Conservation (phyloP, 2,113 vertebrate species). For the Oreocharis arfaki region DNA sequence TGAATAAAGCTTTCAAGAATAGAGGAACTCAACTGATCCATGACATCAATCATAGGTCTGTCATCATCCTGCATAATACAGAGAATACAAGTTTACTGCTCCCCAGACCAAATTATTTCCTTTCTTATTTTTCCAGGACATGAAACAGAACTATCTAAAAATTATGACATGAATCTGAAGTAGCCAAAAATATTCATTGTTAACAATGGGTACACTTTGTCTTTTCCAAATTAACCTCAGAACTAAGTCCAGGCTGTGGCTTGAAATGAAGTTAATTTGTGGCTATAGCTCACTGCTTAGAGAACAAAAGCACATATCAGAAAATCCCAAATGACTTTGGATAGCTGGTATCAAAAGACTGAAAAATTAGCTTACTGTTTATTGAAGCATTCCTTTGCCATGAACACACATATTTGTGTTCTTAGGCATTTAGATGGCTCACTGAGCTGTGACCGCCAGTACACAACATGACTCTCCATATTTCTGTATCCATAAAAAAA, state of each 20-base stretch:
- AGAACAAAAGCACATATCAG: neutral
- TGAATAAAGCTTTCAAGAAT: slow-evolving; percentile 97
- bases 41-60: slow-evolving; percentile 96
- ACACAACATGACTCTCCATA: neutral
- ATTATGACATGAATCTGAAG: neutral
- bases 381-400: slow-evolving; percentile 3
- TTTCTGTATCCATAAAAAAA: slow-evolving; percentile 5
- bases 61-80: slow-evolving; percentile 86
- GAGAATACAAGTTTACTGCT: neutral
- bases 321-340: slow-evolving; percentile 36
- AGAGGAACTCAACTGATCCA: slow-evolving; percentile 96
- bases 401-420: slow-evolving; percentile 49
- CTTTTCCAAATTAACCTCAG: neutral
- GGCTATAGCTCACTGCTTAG: neutral
- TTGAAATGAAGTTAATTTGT: slow-evolving; percentile 24
- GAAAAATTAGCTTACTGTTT: slow-evolving; percentile 12
- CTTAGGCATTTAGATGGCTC: slow-evolving; percentile 20
- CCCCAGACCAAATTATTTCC: neutral
- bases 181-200: neutral
- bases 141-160: neutral
- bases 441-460: neutral
- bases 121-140: neutral
- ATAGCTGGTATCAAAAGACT: slow-evolving; percentile 15
- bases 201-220: neutral
- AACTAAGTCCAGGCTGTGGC: neutral